A percentile compares a stretch with the other conserved stretches of the same genome.
These are phyloP conservation scores for Remorina albescens DNA, from an alignment of 2,797 vertebrate genomes.

Conservation along the genomic window DNA sequence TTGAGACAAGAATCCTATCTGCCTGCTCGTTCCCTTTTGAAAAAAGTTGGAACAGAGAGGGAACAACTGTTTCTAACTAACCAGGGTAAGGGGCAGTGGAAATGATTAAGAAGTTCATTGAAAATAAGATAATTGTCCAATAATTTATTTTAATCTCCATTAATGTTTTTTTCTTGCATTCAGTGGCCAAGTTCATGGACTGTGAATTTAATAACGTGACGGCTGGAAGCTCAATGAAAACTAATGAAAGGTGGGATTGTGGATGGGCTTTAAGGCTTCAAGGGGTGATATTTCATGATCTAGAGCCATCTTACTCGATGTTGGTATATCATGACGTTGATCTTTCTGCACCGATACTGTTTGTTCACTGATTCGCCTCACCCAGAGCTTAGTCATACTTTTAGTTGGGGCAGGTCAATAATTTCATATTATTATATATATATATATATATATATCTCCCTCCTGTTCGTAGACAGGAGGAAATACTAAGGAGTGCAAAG, in stretches of 20 bases:
- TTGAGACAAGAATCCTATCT: constrained; percentile 5
- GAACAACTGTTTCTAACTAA: neutral
- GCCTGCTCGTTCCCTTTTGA: neutral
- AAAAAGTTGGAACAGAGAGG: neutral
- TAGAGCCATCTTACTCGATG: neutral
- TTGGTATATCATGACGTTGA: neutral
- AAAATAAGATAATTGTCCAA: neutral
- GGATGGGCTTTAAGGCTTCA: neutral
- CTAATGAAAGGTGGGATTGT: neutral
- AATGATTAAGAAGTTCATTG: neutral
- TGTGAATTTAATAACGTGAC: neutral
- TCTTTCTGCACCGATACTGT: neutral
- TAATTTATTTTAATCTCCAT: neutral
- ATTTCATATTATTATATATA: no score
- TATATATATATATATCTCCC: no score
- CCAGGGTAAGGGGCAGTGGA: neutral
- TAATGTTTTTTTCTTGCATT: neutral
- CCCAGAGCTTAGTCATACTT: neutral
- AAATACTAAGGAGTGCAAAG: no score
- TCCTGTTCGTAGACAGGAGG: no score
- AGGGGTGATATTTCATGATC: neutral
- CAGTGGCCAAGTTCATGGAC: neutral
- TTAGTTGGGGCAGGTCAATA: no score
- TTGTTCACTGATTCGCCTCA: constrained; percentile 1
- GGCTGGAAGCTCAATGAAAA: neutral